These are phyloP conservation scores for Molothrus ater DNA, from an alignment of 2,797 vertebrate species.

Conservation along the genomic window DNA sequence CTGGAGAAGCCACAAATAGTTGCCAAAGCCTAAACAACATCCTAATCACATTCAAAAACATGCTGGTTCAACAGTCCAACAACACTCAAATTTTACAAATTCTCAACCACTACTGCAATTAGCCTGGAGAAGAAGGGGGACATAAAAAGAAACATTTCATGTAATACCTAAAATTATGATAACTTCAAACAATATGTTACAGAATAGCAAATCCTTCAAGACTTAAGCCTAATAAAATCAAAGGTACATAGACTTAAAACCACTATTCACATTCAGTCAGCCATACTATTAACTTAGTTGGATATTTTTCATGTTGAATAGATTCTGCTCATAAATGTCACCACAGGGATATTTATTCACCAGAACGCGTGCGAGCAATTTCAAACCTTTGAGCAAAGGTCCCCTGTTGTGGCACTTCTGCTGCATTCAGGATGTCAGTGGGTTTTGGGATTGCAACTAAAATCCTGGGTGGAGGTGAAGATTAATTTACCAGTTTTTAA, in stretches of 20 bases:
- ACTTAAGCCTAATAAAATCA: slow-evolving; percentile 54
- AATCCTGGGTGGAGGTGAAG: slow-evolving; percentile 5
- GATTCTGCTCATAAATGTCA: slow-evolving; percentile 48
- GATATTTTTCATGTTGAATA: slow-evolving; percentile 19
- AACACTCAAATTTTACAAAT: not conserved
- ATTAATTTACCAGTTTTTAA: slow-evolving; percentile 19
- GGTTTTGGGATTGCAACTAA: slow-evolving; percentile 20
- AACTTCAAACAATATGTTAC: slow-evolving; percentile 16
- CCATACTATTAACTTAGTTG: slow-evolving; percentile 36
- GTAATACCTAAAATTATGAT: not conserved
- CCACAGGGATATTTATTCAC: slow-evolving; percentile 42
- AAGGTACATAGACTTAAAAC: not conserved
- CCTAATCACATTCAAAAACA: not conserved
- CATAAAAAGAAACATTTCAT: not conserved
- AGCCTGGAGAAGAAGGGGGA: not conserved
- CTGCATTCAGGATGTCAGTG: not conserved
- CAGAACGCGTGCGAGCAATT: slow-evolving; percentile 4
- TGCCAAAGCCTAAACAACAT: not conserved
- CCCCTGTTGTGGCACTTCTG: not conserved
- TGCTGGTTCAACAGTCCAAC: not conserved
- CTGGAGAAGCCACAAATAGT: not conserved
- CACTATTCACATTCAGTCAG: slow-evolving; percentile 9
- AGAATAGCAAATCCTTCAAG: slow-evolving; percentile 18
- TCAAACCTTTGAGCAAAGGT: slow-evolving; percentile 29
- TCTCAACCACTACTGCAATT: not conserved